Evolutionary conservation across 2,113 vertebrate species (phyloP).

Genomic region (Galemys pyrenaicus): DNA sequence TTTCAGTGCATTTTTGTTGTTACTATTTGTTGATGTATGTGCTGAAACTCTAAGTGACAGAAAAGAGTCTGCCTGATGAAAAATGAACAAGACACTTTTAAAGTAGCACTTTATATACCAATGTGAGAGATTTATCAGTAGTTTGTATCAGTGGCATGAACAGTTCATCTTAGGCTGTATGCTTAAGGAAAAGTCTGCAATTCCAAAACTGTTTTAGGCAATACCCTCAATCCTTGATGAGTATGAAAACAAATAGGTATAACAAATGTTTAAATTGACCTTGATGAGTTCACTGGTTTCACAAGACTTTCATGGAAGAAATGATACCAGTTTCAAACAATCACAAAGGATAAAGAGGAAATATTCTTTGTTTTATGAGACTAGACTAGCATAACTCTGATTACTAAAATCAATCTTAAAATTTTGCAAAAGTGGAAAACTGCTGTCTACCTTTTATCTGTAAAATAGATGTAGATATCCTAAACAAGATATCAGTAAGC

Average conservation of each 20-base stretch:
- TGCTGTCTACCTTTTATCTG: not conserved
- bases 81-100: not conserved
- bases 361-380: not conserved
- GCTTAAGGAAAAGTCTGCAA: not conserved
- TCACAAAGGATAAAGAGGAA: not conserved
- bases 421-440: conserved; percentile 45
- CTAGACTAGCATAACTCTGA: not conserved
- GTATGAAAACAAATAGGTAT: not conserved
- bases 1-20: conserved; percentile 1
- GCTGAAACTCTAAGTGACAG: not conserved
- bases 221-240: not conserved
- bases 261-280: not conserved
- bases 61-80: not conserved
- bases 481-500: not conserved
- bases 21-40: not conserved
- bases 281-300: not conserved
- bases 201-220: not conserved
- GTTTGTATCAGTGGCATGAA: not conserved
- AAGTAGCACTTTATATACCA: not conserved
- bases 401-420: conserved; percentile 14
- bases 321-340: not conserved
- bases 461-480: not conserved
- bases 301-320: conserved; percentile 7
- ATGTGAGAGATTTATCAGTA: not conserved
- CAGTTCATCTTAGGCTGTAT: not conserved